Conservation (phyloP, 2,888 invertebrate genomes). For the Papilio elwesi region DNA sequence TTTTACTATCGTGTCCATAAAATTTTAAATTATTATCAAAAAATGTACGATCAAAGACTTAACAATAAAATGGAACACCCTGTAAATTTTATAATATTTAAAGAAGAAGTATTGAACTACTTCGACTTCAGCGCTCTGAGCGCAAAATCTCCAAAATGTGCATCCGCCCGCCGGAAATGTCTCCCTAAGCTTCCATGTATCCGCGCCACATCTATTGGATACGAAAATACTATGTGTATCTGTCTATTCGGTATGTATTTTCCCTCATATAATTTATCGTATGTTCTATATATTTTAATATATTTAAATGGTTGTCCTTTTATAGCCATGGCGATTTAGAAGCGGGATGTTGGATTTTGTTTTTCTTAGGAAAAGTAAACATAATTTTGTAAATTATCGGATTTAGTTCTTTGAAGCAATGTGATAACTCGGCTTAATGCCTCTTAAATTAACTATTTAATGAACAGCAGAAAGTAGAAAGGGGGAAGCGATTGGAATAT, state of each 20-base stretch:
- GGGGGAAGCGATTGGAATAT: too few relatives aligned
- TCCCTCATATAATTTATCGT: constrained; percentile 35
- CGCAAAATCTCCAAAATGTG: constrained; percentile 78
- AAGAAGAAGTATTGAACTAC: constrained; percentile 66
- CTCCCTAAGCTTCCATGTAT: constrained; percentile 69
- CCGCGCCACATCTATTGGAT: constrained; percentile 70
- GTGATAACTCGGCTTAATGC: too few relatives aligned
- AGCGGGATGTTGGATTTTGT: neutral
- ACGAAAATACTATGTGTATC: constrained; percentile 55
- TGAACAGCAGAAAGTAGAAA: too few relatives aligned
- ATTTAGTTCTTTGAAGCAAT: neutral
- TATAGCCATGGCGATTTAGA: neutral
- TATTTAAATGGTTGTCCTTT: constrained; percentile 15
- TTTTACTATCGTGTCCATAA: neutral
- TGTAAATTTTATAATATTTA: constrained; percentile 62
- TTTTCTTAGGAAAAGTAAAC: neutral
- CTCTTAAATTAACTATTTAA: too few relatives aligned
- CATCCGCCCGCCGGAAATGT: constrained; percentile 73
- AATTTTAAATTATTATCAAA: constrained; percentile 36
- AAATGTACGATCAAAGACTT: constrained; percentile 1
- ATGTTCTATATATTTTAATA: constrained; percentile 29
- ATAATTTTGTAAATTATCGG: too few relatives aligned
- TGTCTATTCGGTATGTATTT: too few relatives aligned
- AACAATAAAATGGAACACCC: constrained; percentile 48
- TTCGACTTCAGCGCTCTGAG: constrained; percentile 63